Percentiles rank a stretch among this genome's conserved stretches.
Conservation (phyloP, 2,888 invertebrate genomes). For the Teleiodes luculella region DNA sequence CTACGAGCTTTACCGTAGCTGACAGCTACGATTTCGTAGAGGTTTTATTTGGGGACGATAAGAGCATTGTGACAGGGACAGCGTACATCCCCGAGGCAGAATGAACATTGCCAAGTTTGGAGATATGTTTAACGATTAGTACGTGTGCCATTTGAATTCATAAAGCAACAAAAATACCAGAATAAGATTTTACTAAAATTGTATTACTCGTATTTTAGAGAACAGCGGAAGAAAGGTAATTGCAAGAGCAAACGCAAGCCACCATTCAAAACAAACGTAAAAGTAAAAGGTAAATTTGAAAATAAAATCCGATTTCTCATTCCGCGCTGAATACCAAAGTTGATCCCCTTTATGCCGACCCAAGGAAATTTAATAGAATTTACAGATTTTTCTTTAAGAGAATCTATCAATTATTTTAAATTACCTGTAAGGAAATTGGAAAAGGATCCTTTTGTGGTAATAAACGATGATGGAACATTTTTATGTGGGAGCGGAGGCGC, state of each 20-base stretch:
- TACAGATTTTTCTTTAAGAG: slow-evolving; percentile 20
- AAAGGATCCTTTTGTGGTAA: slow-evolving; percentile 18
- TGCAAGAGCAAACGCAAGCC: too few relatives aligned
- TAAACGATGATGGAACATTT: slow-evolving; percentile 12
- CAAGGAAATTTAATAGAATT: slow-evolving; percentile 28
- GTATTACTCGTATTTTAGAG: too few relatives aligned
- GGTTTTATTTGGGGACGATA: slow-evolving; percentile 3
- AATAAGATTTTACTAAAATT: too few relatives aligned
- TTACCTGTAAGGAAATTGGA: slow-evolving; percentile 11
- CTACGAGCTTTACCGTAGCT: slow-evolving; percentile 10
- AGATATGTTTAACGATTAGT: background rate
- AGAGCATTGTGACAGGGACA: background rate
- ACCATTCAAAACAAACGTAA: background rate
- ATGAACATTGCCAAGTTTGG: background rate
- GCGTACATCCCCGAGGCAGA: background rate
- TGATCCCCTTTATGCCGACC: slow-evolving; percentile 33
- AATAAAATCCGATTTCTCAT: slow-evolving; percentile 39
- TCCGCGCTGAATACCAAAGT: slow-evolving; percentile 34
- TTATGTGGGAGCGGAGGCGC: background rate
- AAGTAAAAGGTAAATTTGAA: background rate
- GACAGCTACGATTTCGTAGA: slow-evolving; percentile 8
- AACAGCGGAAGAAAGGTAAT: too few relatives aligned
- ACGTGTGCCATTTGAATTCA: background rate
- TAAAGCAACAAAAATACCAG: too few relatives aligned
- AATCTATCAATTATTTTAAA: slow-evolving; percentile 22